phyloP scores from a whole-genome alignment of 2,888 invertebrate species.

The Drosophila planitibia region DNA sequence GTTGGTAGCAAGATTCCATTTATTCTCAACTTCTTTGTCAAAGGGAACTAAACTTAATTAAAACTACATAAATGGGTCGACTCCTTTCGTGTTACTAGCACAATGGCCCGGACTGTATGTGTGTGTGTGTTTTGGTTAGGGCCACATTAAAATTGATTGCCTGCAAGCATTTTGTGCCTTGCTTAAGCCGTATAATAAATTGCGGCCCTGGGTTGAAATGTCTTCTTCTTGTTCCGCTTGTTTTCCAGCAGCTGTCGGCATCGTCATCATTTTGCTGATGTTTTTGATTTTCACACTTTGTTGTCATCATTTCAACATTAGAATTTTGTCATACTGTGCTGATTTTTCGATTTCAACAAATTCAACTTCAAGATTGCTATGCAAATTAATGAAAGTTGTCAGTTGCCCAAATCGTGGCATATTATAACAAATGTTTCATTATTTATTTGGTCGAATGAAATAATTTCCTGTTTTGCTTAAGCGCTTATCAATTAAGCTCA shows the following conservation, averaged over 20 bases:
- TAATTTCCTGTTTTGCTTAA: slow-evolving; percentile 68
- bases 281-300: slow-evolving; percentile 54
- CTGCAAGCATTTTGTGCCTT: slow-evolving; percentile 45
- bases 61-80: background rate
- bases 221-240: slow-evolving; percentile 21
- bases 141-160: slow-evolving; percentile 80
- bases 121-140: slow-evolving; percentile 26
- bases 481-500: slow-evolving; percentile 61
- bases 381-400: slow-evolving; percentile 32
- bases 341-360: slow-evolving; percentile 21
- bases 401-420: slow-evolving; percentile 30
- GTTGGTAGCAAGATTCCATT: background rate
- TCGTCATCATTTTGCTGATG: slow-evolving; percentile 40
- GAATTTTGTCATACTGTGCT: slow-evolving; percentile 18
- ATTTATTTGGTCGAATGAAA: slow-evolving; percentile 46
- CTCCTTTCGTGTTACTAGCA: background rate
- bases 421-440: slow-evolving; percentile 64
- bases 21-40: background rate
- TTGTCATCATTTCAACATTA: slow-evolving; percentile 30
- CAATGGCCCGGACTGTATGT: background rate
- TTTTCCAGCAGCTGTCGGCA: slow-evolving; percentile 33
- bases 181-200: slow-evolving; percentile 57
- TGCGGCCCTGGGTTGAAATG: slow-evolving; percentile 43
- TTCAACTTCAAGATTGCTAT: slow-evolving; percentile 18
- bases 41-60: background rate